Evolutionary conservation across 1,140 invertebrate species (phyloP), one percentile per base, ranked within the genome.

Genomic region (Colletes gigas): DNA sequence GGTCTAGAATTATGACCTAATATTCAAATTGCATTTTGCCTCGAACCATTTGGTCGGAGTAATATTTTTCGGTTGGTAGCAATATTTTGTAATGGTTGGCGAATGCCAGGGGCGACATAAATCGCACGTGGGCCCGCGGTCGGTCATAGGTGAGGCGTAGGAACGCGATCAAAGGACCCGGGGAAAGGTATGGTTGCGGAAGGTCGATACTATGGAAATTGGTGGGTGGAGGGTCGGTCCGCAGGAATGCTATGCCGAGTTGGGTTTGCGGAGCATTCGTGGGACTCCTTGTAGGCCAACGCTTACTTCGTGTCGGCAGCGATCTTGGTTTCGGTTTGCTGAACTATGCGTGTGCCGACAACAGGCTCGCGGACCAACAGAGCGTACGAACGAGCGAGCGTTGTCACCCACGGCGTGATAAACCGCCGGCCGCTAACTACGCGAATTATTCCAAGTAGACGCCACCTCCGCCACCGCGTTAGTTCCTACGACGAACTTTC

Each of bases 401-500:
- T 78, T 86, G 83, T 85, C 88, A 85, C 86, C 66, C 72, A 69
- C 85, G 84, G 79, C 75, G 88, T 90, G 89, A 89, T 91, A 90
- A 90, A 91, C 83, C 88, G 79, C 82, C 78, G 74, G 44, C 74
- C 81, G 84, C 84, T 90, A 90, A 90, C 89, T 89, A 89, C 85
- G 82, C 84, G 86, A 90, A 91, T 91, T 90, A 91, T 91, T 90
- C 88, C 88, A 89, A 89, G 89, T 89, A 88, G 88, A 89, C 76
- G 85, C 57, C 83, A 62, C 44, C 67, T 59, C 55, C 59, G 54
- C 19, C 66, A 6, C n/a, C 47, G 62, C 69, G 52, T 62, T 21
- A 73, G 70, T 81, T 87, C 10, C 50, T 47, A 57, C 82, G 65
- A 74, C 81, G 78, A 86, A 87, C 59, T 83, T 87, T 81, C 67